Evolutionary conservation across 2,113 vertebrate genomes (phyloP), one percentile per base, ranked within the genome.

Genomic region (Maccullochella peelii): DNA sequence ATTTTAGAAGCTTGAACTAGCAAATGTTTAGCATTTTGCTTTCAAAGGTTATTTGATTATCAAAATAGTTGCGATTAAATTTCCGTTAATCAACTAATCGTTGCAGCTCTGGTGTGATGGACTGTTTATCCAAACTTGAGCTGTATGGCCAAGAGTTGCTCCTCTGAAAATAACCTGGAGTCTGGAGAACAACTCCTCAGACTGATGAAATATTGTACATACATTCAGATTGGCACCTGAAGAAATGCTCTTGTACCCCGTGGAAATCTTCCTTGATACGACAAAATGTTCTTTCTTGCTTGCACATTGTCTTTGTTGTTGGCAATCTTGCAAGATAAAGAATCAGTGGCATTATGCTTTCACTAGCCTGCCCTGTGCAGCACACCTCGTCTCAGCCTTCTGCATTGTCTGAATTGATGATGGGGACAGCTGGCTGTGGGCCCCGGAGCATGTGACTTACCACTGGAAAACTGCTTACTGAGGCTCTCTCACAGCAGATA

Each of bases 381-480:
- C 75, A 84, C 77, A 88, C 71, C 61, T 88, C 59, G 1, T 30
- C 73, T 84, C 81, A 18, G 79, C 79, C 54, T 57, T 75, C 77
- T 88, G 83, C 84, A 83, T 83, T 85, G 74, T 81, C 54, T 87
- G 86, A 86, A 92, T 67, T 84, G 86, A 91, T 91, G 89, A 82
- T 82, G 65, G 85, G 81, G 88, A 89, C 89, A 87, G 83, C 80
- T 89, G 88, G 79, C 81, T 81, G 82, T 58, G 77, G 86, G 86
- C 85, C 83, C 54, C 54, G 20, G 70, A 89, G 83, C 88, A 85
- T 89, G 92, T 89, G 89, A 94, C 89, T 91, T 91, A 73, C 90
- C 6, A 38, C 89, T 84, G 79, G 82, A 89, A 87, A 94, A 93
- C 65, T 93, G 92, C 93, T 94, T 91, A 93, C 77, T 68, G 77